Evolutionary conservation across 2,797 vertebrate genomes (phyloP), one percentile per base, ranked within the genome.

Genomic region (Melanotaenia maccullochi): DNA sequence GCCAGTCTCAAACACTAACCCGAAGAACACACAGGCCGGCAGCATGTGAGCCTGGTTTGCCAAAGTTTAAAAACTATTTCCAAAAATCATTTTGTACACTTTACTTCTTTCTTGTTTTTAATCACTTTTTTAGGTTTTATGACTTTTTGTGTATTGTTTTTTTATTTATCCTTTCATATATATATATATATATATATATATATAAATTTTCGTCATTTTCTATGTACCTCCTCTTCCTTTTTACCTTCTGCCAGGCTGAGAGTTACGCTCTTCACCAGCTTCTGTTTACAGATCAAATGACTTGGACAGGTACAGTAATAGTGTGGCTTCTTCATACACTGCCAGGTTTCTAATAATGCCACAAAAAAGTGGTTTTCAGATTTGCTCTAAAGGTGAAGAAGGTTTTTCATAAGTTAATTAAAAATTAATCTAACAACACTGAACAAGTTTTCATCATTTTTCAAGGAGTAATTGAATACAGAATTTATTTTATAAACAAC

Each of bases 111-210:
- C 54, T 66, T 82, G 71, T 87, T 82, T 75, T 74, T 79, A 77
- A 67, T 82, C 60, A 60, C 66, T 60, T 78, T 67, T 76, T 54
- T 73, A 71, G 68, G 59, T 78, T 86, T 88, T 84, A 69, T 81
- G 81, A 61, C 55, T 71, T 47, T 59, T 64, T 85, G 32, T 83
- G 67, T 88, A 76, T 79, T 83, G 52, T 28, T 52, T 85, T 90
- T 78, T 70, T 92, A 89, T 92, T 89, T 90, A 90, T 91, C 90
- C 81, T 75, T 68, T 73, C 20, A 3, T 65, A 18, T 61, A 87
- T 81, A 86, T 78, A 28, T 28, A 28, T 28, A 28, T 28, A 28
- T 28, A 28, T 30, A 30, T 30, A 30, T 30, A 30, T 30, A 30
- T 30, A 30, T 30, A 30, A 47, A 8, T 3, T 40, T 58, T 32